These are phyloP conservation scores for Drosophila carrolli DNA, from an alignment of 1,140 invertebrate genomes.

Conservation along the genomic window DNA sequence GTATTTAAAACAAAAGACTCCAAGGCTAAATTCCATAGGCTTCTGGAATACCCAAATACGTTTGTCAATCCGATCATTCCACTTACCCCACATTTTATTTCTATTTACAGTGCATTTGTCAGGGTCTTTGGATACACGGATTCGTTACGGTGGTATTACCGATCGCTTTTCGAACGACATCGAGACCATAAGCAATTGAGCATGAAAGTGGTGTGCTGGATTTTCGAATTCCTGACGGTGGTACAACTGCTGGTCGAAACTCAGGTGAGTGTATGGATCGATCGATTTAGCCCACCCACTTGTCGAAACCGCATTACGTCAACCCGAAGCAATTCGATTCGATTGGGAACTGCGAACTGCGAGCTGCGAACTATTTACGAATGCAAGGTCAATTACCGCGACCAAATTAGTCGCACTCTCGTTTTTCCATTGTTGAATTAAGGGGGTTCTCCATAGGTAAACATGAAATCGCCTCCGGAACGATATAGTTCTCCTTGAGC, in stretches of 20 bases:
- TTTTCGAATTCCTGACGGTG: slow-evolving; percentile 59
- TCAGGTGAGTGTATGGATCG: slow-evolving; percentile 65
- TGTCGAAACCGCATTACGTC: slow-evolving; percentile 66
- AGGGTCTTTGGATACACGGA: slow-evolving; percentile 34
- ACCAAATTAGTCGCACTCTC: slow-evolving; percentile 66
- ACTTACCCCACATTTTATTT: slow-evolving; percentile 24
- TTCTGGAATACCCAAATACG: slow-evolving; percentile 24
- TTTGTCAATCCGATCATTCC: not conserved
- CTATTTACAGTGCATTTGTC: slow-evolving; percentile 39
- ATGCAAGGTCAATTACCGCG: slow-evolving; percentile 62
- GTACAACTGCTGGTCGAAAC: slow-evolving; percentile 59
- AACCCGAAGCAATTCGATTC: slow-evolving; percentile 60
- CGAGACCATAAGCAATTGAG: slow-evolving; percentile 23
- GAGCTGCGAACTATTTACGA: slow-evolving; percentile 59
- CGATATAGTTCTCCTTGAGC: slow-evolving; percentile 47
- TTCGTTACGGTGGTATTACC: slow-evolving; percentile 39
- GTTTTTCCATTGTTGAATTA: slow-evolving; percentile 29
- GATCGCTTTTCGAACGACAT: slow-evolving; percentile 25
- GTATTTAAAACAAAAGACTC: not conserved
- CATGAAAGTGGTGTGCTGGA: slow-evolving; percentile 55
- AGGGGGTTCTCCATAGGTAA: slow-evolving; percentile 9
- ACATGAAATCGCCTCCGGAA: slow-evolving; percentile 37
- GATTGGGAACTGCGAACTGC: slow-evolving; percentile 38
- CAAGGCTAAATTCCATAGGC: slow-evolving; percentile 16
- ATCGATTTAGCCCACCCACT: slow-evolving; percentile 45